Conservation (phyloP, 2,113 vertebrate genomes). For the Calidris pygmaea region DNA sequence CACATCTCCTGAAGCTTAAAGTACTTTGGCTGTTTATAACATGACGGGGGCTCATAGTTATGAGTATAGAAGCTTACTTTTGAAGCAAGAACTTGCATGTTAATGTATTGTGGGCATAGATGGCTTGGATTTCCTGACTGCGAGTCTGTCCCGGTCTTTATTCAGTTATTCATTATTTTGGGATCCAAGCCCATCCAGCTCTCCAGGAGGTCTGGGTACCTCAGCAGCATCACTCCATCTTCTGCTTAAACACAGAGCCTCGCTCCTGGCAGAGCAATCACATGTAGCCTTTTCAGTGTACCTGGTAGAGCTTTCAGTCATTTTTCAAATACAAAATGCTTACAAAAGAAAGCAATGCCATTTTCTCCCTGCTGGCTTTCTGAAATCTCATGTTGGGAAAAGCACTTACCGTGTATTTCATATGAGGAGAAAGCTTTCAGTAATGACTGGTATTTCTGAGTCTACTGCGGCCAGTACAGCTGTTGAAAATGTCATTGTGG, state of each 20-base stretch:
- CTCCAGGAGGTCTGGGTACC: not conserved
- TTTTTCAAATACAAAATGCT: not conserved
- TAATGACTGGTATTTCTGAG: not conserved
- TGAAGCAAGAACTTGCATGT: not conserved
- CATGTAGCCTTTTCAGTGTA: not conserved
- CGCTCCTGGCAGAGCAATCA: rapidly evolving
- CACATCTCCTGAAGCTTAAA: not conserved
- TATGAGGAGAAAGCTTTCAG: not conserved
- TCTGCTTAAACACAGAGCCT: not conserved
- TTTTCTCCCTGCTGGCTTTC: slow-evolving; percentile 9
- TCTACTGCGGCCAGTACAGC: not conserved
- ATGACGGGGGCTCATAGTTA: not conserved
- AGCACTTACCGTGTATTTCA: not conserved
- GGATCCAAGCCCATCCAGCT: not conserved
- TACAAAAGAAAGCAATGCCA: not conserved
- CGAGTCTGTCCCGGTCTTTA: not conserved
- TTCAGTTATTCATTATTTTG: not conserved
- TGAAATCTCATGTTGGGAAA: slow-evolving; percentile 9
- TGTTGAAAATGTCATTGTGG: not conserved
- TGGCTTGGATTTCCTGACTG: not conserved
- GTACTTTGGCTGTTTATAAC: not conserved
- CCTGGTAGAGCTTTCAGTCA: not conserved
- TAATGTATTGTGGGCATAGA: not conserved
- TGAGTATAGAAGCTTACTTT: not conserved
- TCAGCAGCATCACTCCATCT: not conserved